Conservation (phyloP, 1,140 invertebrate genomes). For the Penaeus vannamei region DNA sequence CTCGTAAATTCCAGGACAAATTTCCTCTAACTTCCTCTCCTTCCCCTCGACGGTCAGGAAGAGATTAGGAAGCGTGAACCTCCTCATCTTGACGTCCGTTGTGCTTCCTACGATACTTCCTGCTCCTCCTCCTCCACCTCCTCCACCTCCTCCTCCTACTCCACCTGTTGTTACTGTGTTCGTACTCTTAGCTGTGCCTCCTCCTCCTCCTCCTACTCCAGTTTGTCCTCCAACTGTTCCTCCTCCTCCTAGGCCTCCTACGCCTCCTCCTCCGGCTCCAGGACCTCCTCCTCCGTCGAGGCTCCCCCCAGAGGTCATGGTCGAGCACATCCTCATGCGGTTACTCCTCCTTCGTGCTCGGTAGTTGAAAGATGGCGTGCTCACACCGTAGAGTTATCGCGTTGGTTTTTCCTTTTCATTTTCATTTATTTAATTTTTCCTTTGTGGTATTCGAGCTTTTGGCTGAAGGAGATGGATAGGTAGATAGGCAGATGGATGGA, state of each 20-base stretch:
- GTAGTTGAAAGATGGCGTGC: not conserved
- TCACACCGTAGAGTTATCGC: not conserved
- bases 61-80: slow-evolving; percentile 58
- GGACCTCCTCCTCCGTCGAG: slow-evolving; percentile 5
- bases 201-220: not conserved
- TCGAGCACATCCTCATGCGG: slow-evolving; percentile 17
- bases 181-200: not conserved
- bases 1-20: slow-evolving; percentile 57
- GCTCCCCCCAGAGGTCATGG: not conserved
- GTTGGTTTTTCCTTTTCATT: not conserved
- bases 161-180: not conserved
- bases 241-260: not conserved
- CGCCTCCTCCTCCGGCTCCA: not conserved
- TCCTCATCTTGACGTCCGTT: slow-evolving; percentile 53
- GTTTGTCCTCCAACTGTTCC: too few species aligned
- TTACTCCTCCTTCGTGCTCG: not conserved
- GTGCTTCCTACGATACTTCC: not conserved
- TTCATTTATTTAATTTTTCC: not conserved
- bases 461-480: not conserved
- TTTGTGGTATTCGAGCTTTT: not conserved
- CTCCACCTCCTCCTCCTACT: too few species aligned
- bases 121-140: not conserved
- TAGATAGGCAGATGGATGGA: not conserved
- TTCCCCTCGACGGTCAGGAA: slow-evolving; percentile 60
- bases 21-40: slow-evolving; percentile 51